Conservation (phyloP, 2,797 vertebrate species). For the Agapornis canus region DNA sequence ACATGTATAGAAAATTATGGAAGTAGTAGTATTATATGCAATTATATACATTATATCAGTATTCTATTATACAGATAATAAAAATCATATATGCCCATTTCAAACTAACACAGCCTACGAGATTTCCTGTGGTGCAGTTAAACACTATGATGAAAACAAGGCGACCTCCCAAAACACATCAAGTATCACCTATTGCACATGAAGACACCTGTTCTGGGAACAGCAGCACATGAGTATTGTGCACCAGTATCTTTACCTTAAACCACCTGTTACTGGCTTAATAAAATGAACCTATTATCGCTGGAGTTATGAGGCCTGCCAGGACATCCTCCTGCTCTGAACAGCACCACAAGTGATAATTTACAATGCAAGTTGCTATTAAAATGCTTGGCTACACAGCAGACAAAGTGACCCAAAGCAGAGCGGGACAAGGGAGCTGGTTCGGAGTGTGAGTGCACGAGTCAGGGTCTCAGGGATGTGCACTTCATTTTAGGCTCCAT, state of each 20-base stretch:
- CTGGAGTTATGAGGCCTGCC: neutral
- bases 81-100: neutral
- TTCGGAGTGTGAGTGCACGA: neutral
- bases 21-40: neutral
- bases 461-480: neutral
- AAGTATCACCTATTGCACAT: fast-evolving
- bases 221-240: neutral
- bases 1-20: neutral
- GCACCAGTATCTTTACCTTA: neutral
- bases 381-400: neutral
- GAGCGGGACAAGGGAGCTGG: neutral
- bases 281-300: no score
- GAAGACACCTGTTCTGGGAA: fast-evolving
- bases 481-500: neutral
- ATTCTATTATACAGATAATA: neutral
- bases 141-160: neutral
- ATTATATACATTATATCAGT: neutral
- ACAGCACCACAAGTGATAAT: neutral
- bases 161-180: neutral
- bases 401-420: fast-evolving
- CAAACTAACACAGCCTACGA: neutral
- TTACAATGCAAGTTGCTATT: neutral
- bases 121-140: neutral
- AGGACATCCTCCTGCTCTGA: neutral
- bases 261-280: neutral